Base-by-base conservation (phyloP, 2,888 invertebrate genomes). In the Napeogenes inachia region DNA sequence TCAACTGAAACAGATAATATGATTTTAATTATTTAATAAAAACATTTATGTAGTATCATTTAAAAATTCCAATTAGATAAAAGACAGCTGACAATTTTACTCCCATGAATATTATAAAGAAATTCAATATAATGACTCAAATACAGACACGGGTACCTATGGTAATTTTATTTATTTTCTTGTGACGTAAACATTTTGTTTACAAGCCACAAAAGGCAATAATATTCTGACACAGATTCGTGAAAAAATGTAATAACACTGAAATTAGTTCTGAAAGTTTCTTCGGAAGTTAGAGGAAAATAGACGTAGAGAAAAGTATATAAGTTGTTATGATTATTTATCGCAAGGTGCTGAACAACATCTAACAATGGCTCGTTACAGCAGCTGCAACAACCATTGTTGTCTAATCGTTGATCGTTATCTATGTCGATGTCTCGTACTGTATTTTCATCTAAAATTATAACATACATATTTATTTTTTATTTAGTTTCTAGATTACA, bases 1-100 rank as follows among this genome's bases (percentile, higher is more conserved):
- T 94, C 80, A 94, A 81, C 94, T 94, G 91, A 5, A 91, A 91
- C 67, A 72, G 70, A 70, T 62, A 68, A 56, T 10, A 56, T 6
- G 53, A 4, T 58, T 13, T 35, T 58, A 58, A 55, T n/a, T n/a
- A 33, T 30, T 5, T 55, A 32, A 33, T n/a, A n/a, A n/a, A n/a
- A n/a, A n/a, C n/a, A n/a, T n/a, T n/a, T n/a, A n/a, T n/a, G 0
- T 33, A 4, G 33, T 35, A 46, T 46, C 4, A 12, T 35, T 5
- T 35, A 2, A 35, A 6, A 35, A 0, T 35, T 35, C 3, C 35
- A 35, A 21, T 21, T 21, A 21, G 21, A 21, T 21, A 21, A 4
- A 38, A 3, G 38, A 6, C 2, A 38, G 38, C 2, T 38, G 2
- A 38, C 2, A 38, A 38, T 38, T 38, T 38, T 38, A 8, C 38